A percentile compares a stretch with the other conserved stretches of the same genome.
Conservation (phyloP, 2,797 vertebrate genomes). For the Adrianichthys oophorus region DNA sequence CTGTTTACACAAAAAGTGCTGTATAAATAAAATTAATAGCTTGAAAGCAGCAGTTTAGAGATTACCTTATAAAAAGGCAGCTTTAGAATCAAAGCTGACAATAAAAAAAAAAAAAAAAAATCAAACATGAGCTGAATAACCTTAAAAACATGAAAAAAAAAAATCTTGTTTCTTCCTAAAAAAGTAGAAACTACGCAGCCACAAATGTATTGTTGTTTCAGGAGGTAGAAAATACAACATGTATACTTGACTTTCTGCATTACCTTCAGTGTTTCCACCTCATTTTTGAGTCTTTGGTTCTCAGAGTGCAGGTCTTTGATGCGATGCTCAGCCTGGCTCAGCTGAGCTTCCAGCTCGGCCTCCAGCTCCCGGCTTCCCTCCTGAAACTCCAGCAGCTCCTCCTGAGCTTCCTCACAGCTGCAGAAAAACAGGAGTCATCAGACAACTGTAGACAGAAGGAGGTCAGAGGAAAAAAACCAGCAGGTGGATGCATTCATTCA, state of each 20-base stretch:
- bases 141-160: too few relatives aligned
- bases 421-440: conserved; percentile 9
- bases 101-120: too few relatives aligned
- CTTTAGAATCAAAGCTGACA: too few relatives aligned
- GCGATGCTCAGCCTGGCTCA: conserved; percentile 90
- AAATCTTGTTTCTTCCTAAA: too few relatives aligned
- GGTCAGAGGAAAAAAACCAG: neutral
- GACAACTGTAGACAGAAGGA: conserved; percentile 28
- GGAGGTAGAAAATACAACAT: too few relatives aligned
- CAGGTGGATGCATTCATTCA: neutral
- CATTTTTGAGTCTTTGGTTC: conserved; percentile 90
- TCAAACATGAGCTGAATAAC: too few relatives aligned
- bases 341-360: conserved; percentile 91
- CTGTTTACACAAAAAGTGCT: too few relatives aligned
- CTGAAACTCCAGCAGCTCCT: conserved; percentile 95
- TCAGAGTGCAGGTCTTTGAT: conserved; percentile 90
- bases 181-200: too few relatives aligned
- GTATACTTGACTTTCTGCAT: neutral
- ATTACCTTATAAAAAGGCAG: too few relatives aligned
- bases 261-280: conserved; percentile 89
- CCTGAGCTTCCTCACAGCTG: conserved; percentile 90
- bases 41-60: too few relatives aligned
- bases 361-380: conserved; percentile 95
- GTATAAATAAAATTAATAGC: too few relatives aligned
- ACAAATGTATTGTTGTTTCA: too few relatives aligned